A percentile compares a stretch with the other conserved stretches of the same genome.
Evolutionary conservation across 2,113 vertebrate genomes (phyloP).

Genomic region (Megaceryle maxima): DNA sequence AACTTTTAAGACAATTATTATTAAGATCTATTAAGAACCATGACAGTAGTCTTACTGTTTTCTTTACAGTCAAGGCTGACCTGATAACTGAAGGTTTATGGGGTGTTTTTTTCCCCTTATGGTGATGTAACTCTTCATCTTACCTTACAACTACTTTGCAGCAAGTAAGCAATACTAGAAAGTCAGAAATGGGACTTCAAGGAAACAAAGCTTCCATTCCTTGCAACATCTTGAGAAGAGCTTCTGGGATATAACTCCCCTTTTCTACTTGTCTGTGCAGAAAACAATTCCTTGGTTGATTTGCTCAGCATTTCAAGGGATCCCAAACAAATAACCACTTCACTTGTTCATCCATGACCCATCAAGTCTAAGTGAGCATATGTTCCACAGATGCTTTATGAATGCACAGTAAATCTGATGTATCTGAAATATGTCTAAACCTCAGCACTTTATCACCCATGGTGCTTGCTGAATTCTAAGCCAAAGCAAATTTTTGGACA

Average conservation of each 20-base stretch:
- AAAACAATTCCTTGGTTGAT: background rate
- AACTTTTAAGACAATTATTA: background rate
- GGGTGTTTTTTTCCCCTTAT: rapidly evolving
- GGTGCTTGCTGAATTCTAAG: background rate
- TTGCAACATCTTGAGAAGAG: background rate
- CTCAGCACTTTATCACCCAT: background rate
- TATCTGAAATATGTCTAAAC: background rate
- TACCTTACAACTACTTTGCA: background rate
- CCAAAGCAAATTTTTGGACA: background rate
- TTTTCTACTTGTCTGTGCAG: background rate
- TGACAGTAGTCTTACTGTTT: background rate
- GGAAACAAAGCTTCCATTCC: background rate
- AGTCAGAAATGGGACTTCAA: background rate
- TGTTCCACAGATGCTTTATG: background rate
- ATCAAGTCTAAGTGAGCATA: background rate
- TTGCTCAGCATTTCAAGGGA: background rate
- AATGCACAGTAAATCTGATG: background rate
- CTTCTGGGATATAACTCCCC: background rate
- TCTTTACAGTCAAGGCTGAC: background rate
- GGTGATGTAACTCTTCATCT: background rate
- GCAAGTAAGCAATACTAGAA: background rate
- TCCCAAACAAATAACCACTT: background rate
- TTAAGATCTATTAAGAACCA: background rate
- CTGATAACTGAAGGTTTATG: background rate
- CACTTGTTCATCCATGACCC: background rate